phyloP scores from a whole-genome alignment of 1,140 invertebrate species.

The Aphaenogaster floridana region DNA sequence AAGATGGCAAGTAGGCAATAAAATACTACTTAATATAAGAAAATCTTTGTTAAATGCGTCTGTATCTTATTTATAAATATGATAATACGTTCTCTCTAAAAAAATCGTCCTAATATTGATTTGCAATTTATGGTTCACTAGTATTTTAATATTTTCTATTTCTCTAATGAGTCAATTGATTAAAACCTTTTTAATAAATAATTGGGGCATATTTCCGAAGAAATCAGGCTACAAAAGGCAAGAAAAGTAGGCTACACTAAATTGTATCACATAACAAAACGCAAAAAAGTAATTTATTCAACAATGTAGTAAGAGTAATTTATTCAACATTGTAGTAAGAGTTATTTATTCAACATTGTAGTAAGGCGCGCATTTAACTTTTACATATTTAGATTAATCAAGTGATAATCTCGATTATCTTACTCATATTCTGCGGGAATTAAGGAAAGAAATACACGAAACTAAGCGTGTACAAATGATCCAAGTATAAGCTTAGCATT shows the following conservation, averaged over 20 bases:
- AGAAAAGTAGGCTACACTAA: neutral
- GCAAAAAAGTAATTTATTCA: neutral
- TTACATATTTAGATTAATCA: neutral
- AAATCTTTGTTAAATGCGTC: neutral
- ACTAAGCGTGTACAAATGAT: neutral
- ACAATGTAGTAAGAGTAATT: too few species aligned
- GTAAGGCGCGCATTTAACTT: neutral
- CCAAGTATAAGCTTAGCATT: neutral
- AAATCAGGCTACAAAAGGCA: neutral
- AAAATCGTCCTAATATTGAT: neutral
- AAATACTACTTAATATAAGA: neutral
- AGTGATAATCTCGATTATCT: constrained; percentile 27
- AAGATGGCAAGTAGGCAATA: neutral
- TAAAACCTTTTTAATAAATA: neutral
- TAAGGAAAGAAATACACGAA: neutral
- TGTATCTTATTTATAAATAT: neutral
- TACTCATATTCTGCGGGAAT: neutral
- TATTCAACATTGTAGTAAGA: too few species aligned
- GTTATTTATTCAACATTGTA: neutral
- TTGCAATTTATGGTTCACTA: neutral
- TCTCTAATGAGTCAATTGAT: neutral
- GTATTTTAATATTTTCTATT: neutral
- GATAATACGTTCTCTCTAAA: neutral
- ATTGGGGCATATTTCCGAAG: neutral
- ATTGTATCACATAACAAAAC: neutral